Conservation (phyloP, 2,888 invertebrate species). For the Xestia ashworthii region DNA sequence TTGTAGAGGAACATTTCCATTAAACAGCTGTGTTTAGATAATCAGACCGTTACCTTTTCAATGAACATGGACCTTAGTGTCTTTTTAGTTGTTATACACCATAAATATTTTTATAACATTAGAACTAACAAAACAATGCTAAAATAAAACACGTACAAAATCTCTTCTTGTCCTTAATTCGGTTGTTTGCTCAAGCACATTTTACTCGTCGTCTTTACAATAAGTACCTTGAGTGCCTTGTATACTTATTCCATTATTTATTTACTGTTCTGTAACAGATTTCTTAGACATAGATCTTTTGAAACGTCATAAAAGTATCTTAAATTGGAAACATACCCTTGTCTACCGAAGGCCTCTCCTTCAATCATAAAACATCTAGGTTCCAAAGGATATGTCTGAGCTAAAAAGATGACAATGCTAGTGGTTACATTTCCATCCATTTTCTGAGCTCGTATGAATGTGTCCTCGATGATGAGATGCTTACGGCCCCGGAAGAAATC, state of each 20-base stretch:
- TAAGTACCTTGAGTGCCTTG: background rate
- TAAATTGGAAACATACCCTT: slow-evolving; percentile 19
- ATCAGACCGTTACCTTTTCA: too few relatives aligned
- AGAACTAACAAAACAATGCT: background rate
- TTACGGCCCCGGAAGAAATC: slow-evolving; percentile 53
- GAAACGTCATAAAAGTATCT: background rate
- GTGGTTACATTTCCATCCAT: slow-evolving; percentile 31
- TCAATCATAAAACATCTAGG: slow-evolving; percentile 9
- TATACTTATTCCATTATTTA: background rate
- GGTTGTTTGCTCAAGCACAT: background rate
- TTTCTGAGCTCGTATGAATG: slow-evolving; percentile 43
- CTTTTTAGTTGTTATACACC: background rate
- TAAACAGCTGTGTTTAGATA: too few relatives aligned
- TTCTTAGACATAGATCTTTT: background rate
- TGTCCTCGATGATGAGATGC: slow-evolving; percentile 49
- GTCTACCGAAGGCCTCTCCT: background rate
- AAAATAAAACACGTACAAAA: background rate
- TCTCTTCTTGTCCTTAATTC: background rate
- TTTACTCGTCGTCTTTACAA: background rate
- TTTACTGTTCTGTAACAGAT: slow-evolving; percentile 1
- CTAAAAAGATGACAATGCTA: slow-evolving; percentile 27
- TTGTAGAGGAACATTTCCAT: too few relatives aligned
- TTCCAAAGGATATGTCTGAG: slow-evolving; percentile 7
- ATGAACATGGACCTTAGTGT: too few relatives aligned
- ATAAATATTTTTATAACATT: background rate